phyloP scores from a whole-genome alignment of 1,140 invertebrate species.

The Zaprionus ghesquierei region DNA sequence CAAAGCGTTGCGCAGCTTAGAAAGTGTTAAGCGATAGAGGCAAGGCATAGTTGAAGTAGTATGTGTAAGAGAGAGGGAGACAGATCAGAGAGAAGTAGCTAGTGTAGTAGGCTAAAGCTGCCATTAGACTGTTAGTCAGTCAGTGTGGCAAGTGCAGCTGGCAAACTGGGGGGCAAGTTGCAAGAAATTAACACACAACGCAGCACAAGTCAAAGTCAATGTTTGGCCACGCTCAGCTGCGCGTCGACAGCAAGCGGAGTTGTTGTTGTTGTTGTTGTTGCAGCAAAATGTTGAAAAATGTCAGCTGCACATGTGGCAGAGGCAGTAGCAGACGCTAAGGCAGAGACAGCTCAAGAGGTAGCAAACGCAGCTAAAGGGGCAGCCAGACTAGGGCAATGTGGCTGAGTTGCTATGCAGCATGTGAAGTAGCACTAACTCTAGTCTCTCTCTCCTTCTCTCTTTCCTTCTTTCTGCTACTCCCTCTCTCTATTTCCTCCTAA shows the following conservation, averaged over 20 bases:
- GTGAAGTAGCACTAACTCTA: neutral
- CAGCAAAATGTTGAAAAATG: constrained; percentile 56
- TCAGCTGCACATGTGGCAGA: constrained; percentile 46
- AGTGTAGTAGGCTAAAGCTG: neutral
- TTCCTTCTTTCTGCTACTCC: neutral
- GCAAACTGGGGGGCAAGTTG: neutral
- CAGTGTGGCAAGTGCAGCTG: neutral
- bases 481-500: neutral
- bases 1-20: neutral
- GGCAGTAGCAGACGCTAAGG: constrained; percentile 8
- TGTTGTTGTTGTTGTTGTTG: neutral
- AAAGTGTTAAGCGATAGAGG: too few species aligned
- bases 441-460: neutral
- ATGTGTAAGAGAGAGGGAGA: too few species aligned
- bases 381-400: neutral
- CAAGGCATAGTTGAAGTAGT: neutral
- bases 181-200: constrained; percentile 17
- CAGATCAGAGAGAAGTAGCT: too few species aligned
- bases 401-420: too few species aligned
- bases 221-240: constrained; percentile 48
- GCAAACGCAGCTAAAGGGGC: too few species aligned
- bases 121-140: neutral
- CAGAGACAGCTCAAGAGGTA: too few species aligned
- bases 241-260: too few species aligned
- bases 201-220: constrained; percentile 67